These are phyloP conservation scores for Drosophila lini DNA, from an alignment of 1,140 invertebrate species.

Conservation along the genomic window DNA sequence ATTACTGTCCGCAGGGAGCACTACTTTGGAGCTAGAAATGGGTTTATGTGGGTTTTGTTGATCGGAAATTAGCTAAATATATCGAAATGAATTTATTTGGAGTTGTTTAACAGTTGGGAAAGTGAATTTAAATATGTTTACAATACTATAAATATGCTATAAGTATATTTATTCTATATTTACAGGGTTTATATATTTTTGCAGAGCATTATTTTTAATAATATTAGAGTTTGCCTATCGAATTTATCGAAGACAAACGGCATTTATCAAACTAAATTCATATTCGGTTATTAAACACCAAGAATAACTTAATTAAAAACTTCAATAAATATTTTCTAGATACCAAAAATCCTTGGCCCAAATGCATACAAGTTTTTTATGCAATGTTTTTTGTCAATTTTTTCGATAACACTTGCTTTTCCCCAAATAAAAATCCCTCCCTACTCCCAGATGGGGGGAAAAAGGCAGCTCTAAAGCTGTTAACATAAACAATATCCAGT, in stretches of 20 bases:
- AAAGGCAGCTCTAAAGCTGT: constrained; percentile 28
- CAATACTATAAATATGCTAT: no score
- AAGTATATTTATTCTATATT: not conserved
- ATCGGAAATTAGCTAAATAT: not conserved
- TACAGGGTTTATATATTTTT: no score
- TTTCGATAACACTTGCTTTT: constrained; percentile 3
- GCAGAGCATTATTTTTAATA: not conserved
- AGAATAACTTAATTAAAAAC: not conserved
- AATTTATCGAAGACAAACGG: not conserved
- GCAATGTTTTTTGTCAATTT: not conserved
- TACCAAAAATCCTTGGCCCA: not conserved
- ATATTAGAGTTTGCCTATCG: not conserved
- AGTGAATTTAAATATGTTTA: not conserved
- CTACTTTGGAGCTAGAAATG: not conserved
- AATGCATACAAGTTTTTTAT: not conserved
- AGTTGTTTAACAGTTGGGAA: not conserved
- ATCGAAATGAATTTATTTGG: not conserved
- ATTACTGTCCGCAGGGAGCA: not conserved
- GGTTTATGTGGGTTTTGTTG: not conserved
- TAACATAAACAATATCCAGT: constrained; percentile 51
- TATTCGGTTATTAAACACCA: not conserved
- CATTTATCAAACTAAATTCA: not conserved
- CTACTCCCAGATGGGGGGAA: not conserved
- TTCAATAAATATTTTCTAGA: not conserved
- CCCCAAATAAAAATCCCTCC: not conserved